A percentile compares a stretch with the other conserved stretches of the same genome.
phyloP scores from a whole-genome alignment of 2,113 vertebrate genomes.

The Turnix velox region DNA sequence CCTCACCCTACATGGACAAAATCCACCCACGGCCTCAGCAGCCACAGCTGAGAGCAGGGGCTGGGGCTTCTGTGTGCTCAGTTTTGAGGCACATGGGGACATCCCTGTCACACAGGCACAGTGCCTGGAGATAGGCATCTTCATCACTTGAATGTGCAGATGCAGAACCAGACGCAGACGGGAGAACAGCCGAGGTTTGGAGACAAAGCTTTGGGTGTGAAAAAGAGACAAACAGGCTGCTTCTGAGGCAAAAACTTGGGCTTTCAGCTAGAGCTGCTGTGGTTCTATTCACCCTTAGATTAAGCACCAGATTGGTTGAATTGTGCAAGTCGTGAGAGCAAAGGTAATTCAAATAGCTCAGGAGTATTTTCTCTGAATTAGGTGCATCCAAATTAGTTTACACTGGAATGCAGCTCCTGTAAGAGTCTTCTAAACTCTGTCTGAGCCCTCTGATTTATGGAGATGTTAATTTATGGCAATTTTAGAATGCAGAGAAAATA shows the following conservation, averaged over 20 bases:
- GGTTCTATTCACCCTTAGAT: not conserved
- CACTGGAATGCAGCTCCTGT: not conserved
- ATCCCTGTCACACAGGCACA: not conserved
- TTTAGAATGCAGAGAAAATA: not conserved
- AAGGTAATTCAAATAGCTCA: not conserved
- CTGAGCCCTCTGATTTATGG: not conserved
- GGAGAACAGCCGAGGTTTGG: not conserved
- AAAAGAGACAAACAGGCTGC: not conserved
- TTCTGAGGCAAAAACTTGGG: not conserved
- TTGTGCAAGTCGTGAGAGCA: not conserved
- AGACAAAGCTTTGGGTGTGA: not conserved
- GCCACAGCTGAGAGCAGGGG: fast-evolving
- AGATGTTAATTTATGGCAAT: not conserved
- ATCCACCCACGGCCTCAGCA: fast-evolving
- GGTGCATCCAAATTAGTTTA: not conserved
- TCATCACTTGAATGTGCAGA: fast-evolving
- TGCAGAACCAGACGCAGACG: not conserved
- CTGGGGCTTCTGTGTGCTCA: fast-evolving
- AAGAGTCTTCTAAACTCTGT: not conserved
- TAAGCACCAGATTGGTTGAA: not conserved
- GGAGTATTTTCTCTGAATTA: not conserved
- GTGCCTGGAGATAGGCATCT: not conserved
- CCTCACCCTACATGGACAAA: not conserved
- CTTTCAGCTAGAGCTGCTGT: not conserved
- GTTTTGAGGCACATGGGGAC: fast-evolving